phyloP scores from a whole-genome alignment of 2,888 invertebrate species.

The Ommatoiulus sabulosus region DNA sequence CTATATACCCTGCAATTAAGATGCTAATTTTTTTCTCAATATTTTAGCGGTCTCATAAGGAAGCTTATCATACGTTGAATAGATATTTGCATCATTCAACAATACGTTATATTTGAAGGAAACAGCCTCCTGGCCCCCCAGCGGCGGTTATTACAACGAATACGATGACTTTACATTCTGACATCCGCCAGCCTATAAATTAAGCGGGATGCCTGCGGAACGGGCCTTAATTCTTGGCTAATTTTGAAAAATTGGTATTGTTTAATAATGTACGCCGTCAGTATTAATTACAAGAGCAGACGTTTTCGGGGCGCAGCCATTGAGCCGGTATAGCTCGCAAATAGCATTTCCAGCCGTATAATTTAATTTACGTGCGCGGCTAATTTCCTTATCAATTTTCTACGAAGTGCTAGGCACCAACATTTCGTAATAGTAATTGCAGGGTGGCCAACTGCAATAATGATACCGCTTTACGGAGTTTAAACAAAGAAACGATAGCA shows the following conservation, averaged over 20 bases:
- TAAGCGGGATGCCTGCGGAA: background rate
- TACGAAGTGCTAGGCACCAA: background rate
- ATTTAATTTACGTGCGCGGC: slow-evolving; percentile 8
- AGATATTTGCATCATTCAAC: background rate
- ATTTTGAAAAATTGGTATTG: slow-evolving; percentile 40
- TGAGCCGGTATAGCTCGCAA: background rate
- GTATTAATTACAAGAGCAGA: slow-evolving; percentile 12
- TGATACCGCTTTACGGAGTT: background rate
- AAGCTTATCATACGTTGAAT: too few species aligned
- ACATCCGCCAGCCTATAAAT: slow-evolving; percentile 13
- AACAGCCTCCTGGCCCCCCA: background rate
- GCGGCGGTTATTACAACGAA: background rate
- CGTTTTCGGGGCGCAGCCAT: background rate
- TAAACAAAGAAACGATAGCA: background rate
- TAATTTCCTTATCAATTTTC: slow-evolving; percentile 37
- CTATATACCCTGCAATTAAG: too few species aligned
- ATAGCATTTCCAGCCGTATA: slow-evolving; percentile 21
- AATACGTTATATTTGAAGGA: background rate
- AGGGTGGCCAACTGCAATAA: slow-evolving; percentile 31
- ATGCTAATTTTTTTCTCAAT: too few species aligned
- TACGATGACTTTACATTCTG: background rate
- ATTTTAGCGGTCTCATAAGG: too few species aligned
- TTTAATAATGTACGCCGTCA: slow-evolving; percentile 11
- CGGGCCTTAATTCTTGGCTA: background rate
- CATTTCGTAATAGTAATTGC: background rate